Base-by-base conservation (phyloP, 2,113 vertebrate genomes). In the Cercocebus atys region DNA sequence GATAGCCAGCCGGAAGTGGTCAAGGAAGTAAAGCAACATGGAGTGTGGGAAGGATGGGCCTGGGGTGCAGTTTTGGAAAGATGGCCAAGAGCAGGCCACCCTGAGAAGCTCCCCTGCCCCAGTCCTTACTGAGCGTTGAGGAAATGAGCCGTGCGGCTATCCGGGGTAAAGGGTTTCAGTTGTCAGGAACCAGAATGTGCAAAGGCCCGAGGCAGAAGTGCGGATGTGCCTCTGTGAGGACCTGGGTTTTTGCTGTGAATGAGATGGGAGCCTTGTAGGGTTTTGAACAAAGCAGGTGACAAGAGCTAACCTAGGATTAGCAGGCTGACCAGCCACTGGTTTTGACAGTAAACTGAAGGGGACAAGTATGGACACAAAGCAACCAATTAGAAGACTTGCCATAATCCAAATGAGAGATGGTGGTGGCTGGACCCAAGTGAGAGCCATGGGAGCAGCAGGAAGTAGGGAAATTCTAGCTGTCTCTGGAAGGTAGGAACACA, bases 311-410 rank as follows among this genome's bases (percentile, higher is more conserved):
- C 43, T 38, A 14, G 52, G 35, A 40, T 23, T 38, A 64, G 27
- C 20, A 76, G n/a, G 38, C 47, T 68, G 47, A 55, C 45, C 68
- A 55, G 45, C 25, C 8, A 5, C 79, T 76, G 83, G 78, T 11
- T 93, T 50, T 23, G 47, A 85, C 40, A 85, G 25, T 50, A 73
- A n/a, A 72, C 25, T 8, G 23, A 32, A 5, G n/a, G 66, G 89
- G n/a, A 12, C 45, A 47, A 20, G 25, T 17, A 43, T 14, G 27
- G 64, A 75, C 5, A 4, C 2, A 22, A 55, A 61, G 52, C 66
- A 45, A 25, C 43, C 38, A 22, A 0, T 43, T 4, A 11, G 82
- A 25, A 83, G 66, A 1, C 22, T 6, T 57, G n/a, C 23, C 11
- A 9, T 72, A 32, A 43, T 38, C 43, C 61, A 25, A 78, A 40